A percentile compares a stretch with the other conserved stretches of the same genome.
Conservation (phyloP, 2,113 vertebrate species). For the Callospermophilus lateralis region DNA sequence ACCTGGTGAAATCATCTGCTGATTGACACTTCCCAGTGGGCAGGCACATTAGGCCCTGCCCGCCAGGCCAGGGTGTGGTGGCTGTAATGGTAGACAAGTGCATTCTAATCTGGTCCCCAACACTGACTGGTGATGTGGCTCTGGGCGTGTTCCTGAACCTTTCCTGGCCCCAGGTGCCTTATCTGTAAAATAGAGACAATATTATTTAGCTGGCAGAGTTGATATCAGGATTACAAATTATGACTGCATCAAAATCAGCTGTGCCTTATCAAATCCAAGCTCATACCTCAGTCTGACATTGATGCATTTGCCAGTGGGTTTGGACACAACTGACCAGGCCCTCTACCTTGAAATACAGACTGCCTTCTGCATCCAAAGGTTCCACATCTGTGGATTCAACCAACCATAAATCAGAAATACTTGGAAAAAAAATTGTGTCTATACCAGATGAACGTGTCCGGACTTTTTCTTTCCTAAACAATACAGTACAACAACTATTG, state of each 20-base stretch:
- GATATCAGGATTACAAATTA: not conserved
- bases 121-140: not conserved
- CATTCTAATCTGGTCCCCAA: fast-evolving
- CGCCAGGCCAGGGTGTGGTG: fast-evolving
- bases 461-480: not conserved
- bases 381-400: not conserved
- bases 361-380: not conserved
- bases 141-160: not conserved
- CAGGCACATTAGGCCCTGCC: not conserved
- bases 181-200: not conserved
- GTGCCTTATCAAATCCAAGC: not conserved
- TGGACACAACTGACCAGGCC: not conserved
- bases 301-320: not conserved
- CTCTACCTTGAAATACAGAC: not conserved
- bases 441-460: not conserved
- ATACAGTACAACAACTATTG: not conserved
- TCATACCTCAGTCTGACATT: not conserved
- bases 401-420: not conserved
- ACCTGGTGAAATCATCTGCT: too few species aligned
- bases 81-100: not conserved
- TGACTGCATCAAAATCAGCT: not conserved
- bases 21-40: not conserved
- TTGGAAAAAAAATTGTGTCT: not conserved
- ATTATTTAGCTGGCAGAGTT: not conserved
- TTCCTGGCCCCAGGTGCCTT: not conserved